Evolutionary conservation across 1,140 invertebrate species (phyloP).

Genomic region (Sitodiplosis mosellana): DNA sequence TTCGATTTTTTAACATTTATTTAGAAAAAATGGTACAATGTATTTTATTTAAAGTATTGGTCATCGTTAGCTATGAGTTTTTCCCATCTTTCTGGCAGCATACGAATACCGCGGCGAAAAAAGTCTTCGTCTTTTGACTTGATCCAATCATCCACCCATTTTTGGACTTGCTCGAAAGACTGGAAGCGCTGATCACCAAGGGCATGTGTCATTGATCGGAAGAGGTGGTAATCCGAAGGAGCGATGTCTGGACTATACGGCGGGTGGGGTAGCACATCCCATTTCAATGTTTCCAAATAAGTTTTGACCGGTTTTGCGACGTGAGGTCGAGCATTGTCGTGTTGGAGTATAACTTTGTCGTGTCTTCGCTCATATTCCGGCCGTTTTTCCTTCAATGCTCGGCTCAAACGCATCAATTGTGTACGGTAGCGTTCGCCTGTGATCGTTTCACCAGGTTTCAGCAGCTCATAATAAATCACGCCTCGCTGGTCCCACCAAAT

Average conservation of each 20-base stretch:
- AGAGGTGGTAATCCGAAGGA: conserved; percentile 7
- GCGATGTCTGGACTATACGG: conserved; percentile 9
- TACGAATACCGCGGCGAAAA: conserved; percentile 8
- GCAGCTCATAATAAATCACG: no score
- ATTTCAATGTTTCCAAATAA: no score
- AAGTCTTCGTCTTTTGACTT: conserved; percentile 10
- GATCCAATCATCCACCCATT: conserved; percentile 7
- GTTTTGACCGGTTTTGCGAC: conserved; percentile 9
- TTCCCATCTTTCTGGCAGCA: conserved; percentile 5
- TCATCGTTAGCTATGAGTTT: no score
- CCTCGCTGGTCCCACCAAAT: no score
- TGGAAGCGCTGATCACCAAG: conserved; percentile 9
- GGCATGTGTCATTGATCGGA: conserved; percentile 8
- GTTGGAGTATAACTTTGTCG: conserved; percentile 9
- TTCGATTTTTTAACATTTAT: no score
- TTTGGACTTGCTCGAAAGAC: conserved; percentile 8
- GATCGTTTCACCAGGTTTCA: no score
- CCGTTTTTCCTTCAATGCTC: no score
- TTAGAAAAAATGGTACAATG: no score
- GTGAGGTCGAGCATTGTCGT: conserved; percentile 15
- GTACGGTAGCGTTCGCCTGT: no score
- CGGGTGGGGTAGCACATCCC: conserved; percentile 8
- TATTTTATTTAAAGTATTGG: no score
- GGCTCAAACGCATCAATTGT: no score
- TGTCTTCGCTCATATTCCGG: conserved; percentile 2